Percentiles rank a stretch among this genome's conserved stretches.
Evolutionary conservation across 2,113 vertebrate species (phyloP).

Genomic region (Terrapene triunguis): DNA sequence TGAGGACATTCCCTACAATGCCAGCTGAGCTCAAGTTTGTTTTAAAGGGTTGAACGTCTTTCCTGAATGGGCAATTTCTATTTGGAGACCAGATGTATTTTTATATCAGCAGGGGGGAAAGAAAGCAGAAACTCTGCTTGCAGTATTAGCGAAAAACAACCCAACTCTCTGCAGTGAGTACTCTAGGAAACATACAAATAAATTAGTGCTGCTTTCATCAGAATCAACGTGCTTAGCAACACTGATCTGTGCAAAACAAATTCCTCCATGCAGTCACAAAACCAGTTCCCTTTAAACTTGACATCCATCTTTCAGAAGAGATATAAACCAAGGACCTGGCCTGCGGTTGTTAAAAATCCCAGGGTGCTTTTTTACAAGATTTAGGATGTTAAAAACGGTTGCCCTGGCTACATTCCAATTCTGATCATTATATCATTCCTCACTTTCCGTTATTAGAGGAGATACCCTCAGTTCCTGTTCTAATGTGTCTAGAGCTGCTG

Average conservation of each 20-base stretch:
- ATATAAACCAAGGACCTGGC: neutral
- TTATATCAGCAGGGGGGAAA: conserved; percentile 63
- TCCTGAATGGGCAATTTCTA: conserved; percentile 75
- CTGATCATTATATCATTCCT: neutral
- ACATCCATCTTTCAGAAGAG: neutral
- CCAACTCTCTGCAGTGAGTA: conserved; percentile 40
- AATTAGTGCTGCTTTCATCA: neutral
- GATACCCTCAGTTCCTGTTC: neutral
- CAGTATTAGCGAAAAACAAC: conserved; percentile 63
- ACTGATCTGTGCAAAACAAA: neutral
- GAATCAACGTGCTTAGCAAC: neutral
- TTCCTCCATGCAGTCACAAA: neutral
- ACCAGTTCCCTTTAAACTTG: neutral
- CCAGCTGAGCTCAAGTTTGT: conserved; percentile 76
- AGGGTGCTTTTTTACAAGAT: neutral
- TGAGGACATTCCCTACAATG: conserved; percentile 15
- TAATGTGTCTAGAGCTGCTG: accelerated
- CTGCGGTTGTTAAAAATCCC: neutral
- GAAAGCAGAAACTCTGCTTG: conserved; percentile 50
- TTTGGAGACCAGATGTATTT: conserved; percentile 79
- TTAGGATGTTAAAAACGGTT: neutral
- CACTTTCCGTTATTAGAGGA: neutral
- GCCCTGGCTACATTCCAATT: neutral
- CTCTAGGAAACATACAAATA: neutral
- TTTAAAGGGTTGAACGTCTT: conserved; percentile 44